Conservation (phyloP, 1,140 invertebrate genomes). For the Archegozetes longisetosus region DNA sequence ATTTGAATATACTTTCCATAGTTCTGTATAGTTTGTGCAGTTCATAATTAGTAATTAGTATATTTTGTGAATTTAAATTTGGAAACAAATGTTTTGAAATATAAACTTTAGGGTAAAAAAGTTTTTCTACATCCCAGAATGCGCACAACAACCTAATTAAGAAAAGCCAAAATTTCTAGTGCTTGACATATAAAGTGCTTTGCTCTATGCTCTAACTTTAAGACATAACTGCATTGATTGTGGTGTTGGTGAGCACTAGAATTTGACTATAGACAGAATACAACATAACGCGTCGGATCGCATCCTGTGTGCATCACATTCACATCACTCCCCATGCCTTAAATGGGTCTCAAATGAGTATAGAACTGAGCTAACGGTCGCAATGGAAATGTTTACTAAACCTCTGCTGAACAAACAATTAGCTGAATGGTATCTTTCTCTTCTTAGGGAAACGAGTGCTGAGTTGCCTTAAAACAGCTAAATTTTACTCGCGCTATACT, state of each 20-base stretch:
- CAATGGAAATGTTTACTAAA: not conserved
- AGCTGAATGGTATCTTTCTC: too few relatives aligned
- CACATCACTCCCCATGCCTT: not conserved
- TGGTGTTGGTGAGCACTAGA: not conserved
- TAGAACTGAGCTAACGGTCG: too few relatives aligned
- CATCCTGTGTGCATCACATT: not conserved
- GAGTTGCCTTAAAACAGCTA: too few relatives aligned
- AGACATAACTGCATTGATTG: not conserved
- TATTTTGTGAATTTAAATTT: too few relatives aligned
- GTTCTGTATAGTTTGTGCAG: too few relatives aligned
- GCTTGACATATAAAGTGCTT: not conserved
- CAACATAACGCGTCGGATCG: not conserved
- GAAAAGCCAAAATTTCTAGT: not conserved
- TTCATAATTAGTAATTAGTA: too few relatives aligned
- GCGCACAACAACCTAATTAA: not conserved
- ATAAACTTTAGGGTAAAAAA: too few relatives aligned
- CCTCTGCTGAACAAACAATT: not conserved
- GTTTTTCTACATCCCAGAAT: too few relatives aligned
- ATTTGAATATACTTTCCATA: too few relatives aligned
- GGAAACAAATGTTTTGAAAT: too few relatives aligned
- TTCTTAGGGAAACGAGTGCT: too few relatives aligned
- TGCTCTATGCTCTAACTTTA: not conserved
- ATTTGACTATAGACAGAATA: not conserved
- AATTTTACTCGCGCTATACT: too few relatives aligned
- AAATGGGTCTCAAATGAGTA: not conserved